These are phyloP conservation scores for Augochlorella aurata DNA, from an alignment of 2,888 invertebrate species.

Conservation along the genomic window DNA sequence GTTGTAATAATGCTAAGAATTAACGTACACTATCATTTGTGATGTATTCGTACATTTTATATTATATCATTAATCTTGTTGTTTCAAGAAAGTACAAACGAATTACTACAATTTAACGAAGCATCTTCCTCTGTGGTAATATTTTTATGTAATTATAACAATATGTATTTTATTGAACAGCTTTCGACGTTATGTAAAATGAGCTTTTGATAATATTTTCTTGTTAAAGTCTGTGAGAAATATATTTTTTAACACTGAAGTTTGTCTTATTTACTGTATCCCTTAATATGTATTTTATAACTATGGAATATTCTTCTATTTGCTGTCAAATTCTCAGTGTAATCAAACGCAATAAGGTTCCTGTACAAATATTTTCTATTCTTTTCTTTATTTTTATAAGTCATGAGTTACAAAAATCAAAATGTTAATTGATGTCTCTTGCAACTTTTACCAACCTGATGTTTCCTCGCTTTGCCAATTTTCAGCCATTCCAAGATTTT, in stretches of 20 bases:
- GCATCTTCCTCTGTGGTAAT: neutral
- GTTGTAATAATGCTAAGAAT: neutral
- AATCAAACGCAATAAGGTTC: slow-evolving; percentile 11
- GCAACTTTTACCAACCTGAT: slow-evolving; percentile 16
- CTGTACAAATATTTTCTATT: slow-evolving; percentile 48
- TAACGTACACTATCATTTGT: neutral
- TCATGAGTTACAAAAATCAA: slow-evolving; percentile 53
- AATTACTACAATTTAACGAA: neutral
- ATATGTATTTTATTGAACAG: slow-evolving; percentile 34
- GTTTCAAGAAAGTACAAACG: slow-evolving; percentile 12
- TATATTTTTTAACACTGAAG: slow-evolving; percentile 56
- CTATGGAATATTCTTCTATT: neutral
- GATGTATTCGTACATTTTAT: slow-evolving; percentile 1
- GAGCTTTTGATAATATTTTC: slow-evolving; percentile 58
- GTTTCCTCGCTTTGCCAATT: slow-evolving; percentile 8
- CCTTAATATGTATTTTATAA: neutral
- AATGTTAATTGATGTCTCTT: slow-evolving; percentile 30
- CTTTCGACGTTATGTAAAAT: slow-evolving; percentile 31
- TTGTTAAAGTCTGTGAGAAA: slow-evolving; percentile 54
- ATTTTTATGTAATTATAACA: slow-evolving; percentile 32
- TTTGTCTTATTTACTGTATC: neutral
- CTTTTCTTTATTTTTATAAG: slow-evolving; percentile 48
- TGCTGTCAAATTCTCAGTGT: neutral
- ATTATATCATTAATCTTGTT: slow-evolving; percentile 23
- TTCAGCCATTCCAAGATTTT: neutral